Percentiles rank a stretch among this genome's conserved stretches.
phyloP scores from a whole-genome alignment of 2,888 invertebrate genomes.

The Apodemia hepburni region DNA sequence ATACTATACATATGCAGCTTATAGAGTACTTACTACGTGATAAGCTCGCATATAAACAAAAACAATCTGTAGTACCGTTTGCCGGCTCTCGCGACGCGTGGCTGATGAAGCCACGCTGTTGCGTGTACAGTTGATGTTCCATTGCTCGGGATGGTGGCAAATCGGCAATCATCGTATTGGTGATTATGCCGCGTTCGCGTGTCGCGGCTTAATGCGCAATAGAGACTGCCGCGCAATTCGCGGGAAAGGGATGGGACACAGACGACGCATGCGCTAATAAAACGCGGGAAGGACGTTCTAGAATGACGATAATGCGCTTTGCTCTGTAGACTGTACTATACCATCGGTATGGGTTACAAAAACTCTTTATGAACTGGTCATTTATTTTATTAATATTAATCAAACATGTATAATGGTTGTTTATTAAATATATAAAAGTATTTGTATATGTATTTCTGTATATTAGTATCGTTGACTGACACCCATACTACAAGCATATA shows the following conservation, averaged over 20 bases:
- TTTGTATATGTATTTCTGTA: no score
- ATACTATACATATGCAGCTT: conserved; percentile 2
- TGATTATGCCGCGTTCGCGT: conserved; percentile 41
- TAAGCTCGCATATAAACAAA: conserved; percentile 44
- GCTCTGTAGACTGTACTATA: no score
- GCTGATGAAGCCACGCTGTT: conserved; percentile 37
- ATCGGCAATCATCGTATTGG: conserved; percentile 62
- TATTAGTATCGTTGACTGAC: no score
- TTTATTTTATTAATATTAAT: no score
- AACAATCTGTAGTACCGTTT: conserved; percentile 54
- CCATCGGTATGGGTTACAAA: no score
- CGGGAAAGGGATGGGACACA: conserved; percentile 51
- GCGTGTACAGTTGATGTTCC: conserved; percentile 45
- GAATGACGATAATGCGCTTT: conserved; percentile 43
- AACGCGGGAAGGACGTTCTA: conserved; percentile 71
- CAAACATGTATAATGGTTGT: no score
- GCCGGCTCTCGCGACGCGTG: conserved; percentile 37
- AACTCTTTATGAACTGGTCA: no score
- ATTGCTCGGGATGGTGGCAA: conserved; percentile 51
- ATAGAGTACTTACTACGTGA: conserved; percentile 44
- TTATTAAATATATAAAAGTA: no score
- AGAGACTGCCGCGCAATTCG: conserved; percentile 65
- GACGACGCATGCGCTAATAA: conserved; percentile 60
- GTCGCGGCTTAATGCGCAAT: conserved; percentile 56
- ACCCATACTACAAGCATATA: no score